Percentiles rank a stretch among this genome's conserved stretches.
These are phyloP conservation scores for Xyliphius kryptos DNA, from an alignment of 2,113 vertebrate species.

Conservation along the genomic window DNA sequence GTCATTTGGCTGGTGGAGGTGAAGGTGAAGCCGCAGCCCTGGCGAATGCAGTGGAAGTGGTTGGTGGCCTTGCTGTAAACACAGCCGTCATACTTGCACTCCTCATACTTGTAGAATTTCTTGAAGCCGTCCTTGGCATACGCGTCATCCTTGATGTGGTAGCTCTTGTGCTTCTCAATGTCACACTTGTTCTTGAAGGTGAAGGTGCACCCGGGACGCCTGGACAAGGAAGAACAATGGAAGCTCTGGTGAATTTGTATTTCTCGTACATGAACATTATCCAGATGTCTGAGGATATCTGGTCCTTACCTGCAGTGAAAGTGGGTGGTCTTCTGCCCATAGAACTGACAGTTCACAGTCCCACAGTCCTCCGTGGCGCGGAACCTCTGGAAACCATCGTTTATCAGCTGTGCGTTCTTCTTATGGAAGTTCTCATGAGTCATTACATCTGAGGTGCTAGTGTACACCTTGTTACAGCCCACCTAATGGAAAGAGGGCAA, in stretches of 20 bases:
- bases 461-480: conserved; percentile 98
- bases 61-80: conserved; percentile 99
- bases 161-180: conserved; percentile 99
- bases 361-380: conserved; percentile 96
- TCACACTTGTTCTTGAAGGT: conserved; percentile 99
- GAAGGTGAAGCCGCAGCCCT: conserved; percentile 98
- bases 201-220: conserved; percentile 92
- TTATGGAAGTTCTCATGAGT: conserved; percentile 99
- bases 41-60: conserved; percentile 98
- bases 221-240: conserved; percentile 49
- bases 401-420: conserved; percentile 98
- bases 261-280: too few relatives aligned
- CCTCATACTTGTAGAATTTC: conserved; percentile 99
- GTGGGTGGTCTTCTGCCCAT: conserved; percentile 97
- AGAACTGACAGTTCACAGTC: conserved; percentile 92
- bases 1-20: conserved; percentile 99
- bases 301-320: conserved; percentile 91
- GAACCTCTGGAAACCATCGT: conserved; percentile 97
- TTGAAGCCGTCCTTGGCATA: conserved; percentile 99
- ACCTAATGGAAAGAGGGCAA: conserved; percentile 71
- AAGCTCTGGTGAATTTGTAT: too few relatives aligned
- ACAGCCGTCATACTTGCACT: conserved; percentile 97
- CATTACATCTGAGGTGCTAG: conserved; percentile 97
- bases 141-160: conserved; percentile 98
- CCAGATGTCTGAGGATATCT: too few relatives aligned